Conservation (phyloP, 2,797 vertebrate species). For the Amazonetta brasiliensis region DNA sequence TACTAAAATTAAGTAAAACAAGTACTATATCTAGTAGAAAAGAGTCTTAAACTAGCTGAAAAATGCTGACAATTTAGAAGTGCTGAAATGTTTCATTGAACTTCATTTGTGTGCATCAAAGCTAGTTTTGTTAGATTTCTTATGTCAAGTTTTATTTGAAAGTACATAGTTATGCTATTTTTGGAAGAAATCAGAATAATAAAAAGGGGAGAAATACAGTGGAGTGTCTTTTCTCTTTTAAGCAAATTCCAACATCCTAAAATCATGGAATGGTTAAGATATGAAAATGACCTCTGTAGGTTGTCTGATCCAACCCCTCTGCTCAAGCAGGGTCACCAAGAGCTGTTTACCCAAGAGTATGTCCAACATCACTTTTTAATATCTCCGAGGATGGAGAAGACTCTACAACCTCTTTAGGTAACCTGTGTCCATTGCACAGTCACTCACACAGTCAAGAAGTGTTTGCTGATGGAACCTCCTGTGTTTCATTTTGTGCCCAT, state of each 20-base stretch:
- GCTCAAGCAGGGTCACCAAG: neutral
- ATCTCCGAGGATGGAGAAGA: neutral
- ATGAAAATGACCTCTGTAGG: neutral
- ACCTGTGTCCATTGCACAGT: neutral
- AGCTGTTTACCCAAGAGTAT: neutral
- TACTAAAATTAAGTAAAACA: constrained; percentile 9
- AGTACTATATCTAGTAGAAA: neutral
- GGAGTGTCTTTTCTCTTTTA: constrained; percentile 22
- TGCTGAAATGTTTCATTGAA: constrained; percentile 1
- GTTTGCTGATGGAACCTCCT: neutral
- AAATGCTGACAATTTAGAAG: neutral
- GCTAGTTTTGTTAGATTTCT: constrained; percentile 42
- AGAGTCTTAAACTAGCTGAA: neutral
- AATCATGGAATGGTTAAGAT: neutral
- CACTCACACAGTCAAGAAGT: neutral
- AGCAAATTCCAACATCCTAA: neutral
- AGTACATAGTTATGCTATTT: constrained; percentile 45
- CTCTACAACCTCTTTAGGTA: neutral
- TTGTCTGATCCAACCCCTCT: neutral
- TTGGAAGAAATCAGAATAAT: constrained; percentile 54
- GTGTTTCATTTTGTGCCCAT: neutral
- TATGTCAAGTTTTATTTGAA: constrained; percentile 10
- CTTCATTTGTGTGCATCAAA: neutral
- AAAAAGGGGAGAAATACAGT: neutral
- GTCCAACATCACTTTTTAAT: neutral